These are phyloP conservation scores for Riparia riparia DNA, from an alignment of 2,113 vertebrate species.

Conservation along the genomic window DNA sequence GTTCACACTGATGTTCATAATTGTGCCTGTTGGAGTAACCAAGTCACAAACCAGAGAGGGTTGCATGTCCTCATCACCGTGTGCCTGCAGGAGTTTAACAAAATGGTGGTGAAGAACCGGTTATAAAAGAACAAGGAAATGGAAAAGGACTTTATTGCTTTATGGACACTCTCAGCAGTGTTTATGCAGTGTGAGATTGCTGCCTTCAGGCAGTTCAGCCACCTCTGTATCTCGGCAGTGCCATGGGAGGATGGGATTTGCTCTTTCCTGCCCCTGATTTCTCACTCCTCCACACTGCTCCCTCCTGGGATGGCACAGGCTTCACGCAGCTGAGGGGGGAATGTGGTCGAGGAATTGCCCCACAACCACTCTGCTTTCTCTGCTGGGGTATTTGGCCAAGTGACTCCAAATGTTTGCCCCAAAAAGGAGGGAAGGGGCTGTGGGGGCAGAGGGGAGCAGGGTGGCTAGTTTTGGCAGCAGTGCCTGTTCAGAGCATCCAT, in stretches of 20 bases:
- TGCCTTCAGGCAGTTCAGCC: neutral
- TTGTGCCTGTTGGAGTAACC: neutral
- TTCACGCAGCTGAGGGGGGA: neutral
- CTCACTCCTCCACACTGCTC: neutral
- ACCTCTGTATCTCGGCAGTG: neutral
- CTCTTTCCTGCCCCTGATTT: neutral
- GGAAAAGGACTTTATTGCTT: neutral
- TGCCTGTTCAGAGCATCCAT: neutral
- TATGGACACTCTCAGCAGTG: neutral
- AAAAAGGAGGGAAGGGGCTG: neutral
- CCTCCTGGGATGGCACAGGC: neutral
- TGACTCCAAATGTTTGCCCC: neutral
- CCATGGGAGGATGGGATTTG: neutral
- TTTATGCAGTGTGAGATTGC: neutral
- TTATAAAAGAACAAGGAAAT: neutral
- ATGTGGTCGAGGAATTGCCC: neutral
- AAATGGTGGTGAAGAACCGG: neutral
- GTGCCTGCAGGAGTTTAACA: neutral
- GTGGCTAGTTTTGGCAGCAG: neutral
- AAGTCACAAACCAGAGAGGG: neutral
- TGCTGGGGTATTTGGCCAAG: fast-evolving
- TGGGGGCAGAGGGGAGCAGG: neutral
- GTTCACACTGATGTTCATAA: neutral
- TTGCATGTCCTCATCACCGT: neutral
- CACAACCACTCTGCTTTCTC: neutral